Evolutionary conservation across 1,140 invertebrate genomes (phyloP).

Genomic region (Cheumatopsyche charites): DNA sequence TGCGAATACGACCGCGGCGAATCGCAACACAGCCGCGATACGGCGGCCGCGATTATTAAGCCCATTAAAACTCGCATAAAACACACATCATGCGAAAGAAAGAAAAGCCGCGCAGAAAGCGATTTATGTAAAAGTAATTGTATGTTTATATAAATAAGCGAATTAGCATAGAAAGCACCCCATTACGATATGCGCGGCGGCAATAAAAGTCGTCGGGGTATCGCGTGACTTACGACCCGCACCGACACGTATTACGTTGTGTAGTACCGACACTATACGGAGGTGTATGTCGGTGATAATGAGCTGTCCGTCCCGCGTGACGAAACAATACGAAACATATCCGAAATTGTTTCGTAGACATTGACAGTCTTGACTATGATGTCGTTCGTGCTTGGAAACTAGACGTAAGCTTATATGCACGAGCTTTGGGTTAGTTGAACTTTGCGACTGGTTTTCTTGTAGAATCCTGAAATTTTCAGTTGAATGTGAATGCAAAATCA

Average conservation of each 20-base stretch:
- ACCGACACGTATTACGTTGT: no score
- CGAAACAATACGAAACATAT: neutral
- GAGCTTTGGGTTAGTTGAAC: no score
- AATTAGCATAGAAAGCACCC: conserved; percentile 44
- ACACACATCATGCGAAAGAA: neutral
- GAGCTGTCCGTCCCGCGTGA: conserved; percentile 2
- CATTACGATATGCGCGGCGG: conserved; percentile 42
- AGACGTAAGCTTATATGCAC: no score
- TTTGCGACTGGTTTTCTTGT: no score
- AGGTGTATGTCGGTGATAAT: conserved; percentile 39
- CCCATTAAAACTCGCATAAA: neutral
- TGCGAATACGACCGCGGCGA: no score
- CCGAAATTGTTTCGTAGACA: no score
- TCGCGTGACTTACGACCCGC: conserved; percentile 41
- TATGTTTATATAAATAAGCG: conserved; percentile 45
- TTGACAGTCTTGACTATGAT: no score
- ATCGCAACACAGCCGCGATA: neutral
- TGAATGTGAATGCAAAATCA: no score
- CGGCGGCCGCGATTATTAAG: conserved; percentile 17
- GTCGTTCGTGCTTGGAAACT: no score
- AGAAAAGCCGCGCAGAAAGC: conserved; percentile 4
- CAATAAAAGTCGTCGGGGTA: conserved; percentile 41
- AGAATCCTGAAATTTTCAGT: no score
- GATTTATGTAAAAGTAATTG: conserved; percentile 45
- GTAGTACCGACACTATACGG: no score